Percentiles rank a stretch among this genome's conserved stretches.
These are phyloP conservation scores for Cerastis leucographa DNA, from an alignment of 2,888 invertebrate genomes.

Conservation along the genomic window DNA sequence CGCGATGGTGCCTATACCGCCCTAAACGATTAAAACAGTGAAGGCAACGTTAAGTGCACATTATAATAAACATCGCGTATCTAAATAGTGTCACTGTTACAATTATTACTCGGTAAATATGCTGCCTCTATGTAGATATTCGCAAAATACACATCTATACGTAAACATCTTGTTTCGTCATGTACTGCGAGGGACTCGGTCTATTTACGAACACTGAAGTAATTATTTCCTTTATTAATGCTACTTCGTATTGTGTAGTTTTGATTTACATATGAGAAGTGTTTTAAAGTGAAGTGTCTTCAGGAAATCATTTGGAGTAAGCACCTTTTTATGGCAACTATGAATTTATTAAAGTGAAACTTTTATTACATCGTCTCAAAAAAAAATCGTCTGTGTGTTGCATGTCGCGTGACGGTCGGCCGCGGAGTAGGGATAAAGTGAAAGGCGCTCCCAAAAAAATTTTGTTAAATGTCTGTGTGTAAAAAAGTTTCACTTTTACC, in stretches of 20 bases:
- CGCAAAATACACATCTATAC: constrained; percentile 88
- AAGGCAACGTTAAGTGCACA: constrained; percentile 83
- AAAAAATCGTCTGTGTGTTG: too few species aligned
- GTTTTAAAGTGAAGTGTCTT: constrained; percentile 3
- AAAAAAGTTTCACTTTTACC: too few species aligned
- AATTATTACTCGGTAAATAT: constrained; percentile 84
- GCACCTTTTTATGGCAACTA: constrained; percentile 12
- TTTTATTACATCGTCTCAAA: too few species aligned
- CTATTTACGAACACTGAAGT: constrained; percentile 57
- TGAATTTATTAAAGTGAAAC: too few species aligned
- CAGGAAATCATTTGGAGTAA: constrained; percentile 8
- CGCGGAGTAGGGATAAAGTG: too few species aligned
- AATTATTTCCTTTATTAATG: constrained; percentile 60
- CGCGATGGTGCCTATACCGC: constrained; percentile 34
- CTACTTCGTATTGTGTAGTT: constrained; percentile 50
- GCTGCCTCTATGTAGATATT: constrained; percentile 89
- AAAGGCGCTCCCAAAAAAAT: too few species aligned
- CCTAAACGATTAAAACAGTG: constrained; percentile 70
- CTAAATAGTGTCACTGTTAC: constrained; percentile 76
- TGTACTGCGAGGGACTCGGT: constrained; percentile 74
- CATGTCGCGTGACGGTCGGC: too few species aligned
- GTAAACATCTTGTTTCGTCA: constrained; percentile 73
- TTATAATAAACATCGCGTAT: constrained; percentile 77
- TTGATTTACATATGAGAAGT: not conserved
- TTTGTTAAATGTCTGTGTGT: too few species aligned